Evolutionary conservation across 2,797 vertebrate species (phyloP), one percentile per base, ranked within the genome.

Genomic region (Chaetophractus vellerosus): DNA sequence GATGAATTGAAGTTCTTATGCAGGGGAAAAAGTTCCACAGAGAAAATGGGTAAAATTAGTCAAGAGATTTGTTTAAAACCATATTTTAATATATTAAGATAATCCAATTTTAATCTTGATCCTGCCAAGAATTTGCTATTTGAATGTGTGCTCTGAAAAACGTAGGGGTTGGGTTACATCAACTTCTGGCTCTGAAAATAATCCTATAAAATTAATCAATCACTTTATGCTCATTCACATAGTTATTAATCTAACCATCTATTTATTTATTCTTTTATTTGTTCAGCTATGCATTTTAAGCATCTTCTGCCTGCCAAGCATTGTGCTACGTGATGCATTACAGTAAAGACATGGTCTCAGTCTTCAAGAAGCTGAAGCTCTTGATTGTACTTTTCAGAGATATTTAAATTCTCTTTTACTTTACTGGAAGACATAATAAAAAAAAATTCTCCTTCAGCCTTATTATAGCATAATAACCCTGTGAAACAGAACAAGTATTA

Each of bases 131-230:
- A 93, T 75, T 84, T 79, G 41, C 48, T 92, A 11, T 91, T 84
- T 93, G 55, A 82, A 63, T 84, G 52, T 82, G 28, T 31, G 14
- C 48, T 86, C 81, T 91, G 41, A 94, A 88, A 95, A 92, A 83
- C 48, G 0, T 33, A 68, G 10, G 45, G 18, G 23, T 87, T 96
- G 10, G 5, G 76, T 94, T 89, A 95, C 85, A 76, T 94, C 72
- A 59, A 82, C 19, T 68, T 95, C 64, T 96, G 63, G 18, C 79
- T 86, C 48, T 61, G 50, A 72, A 88, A 82, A 75, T 48, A 85
- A 88, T 59, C 21, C 68, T 86, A 79, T 19, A 69, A 69, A 90
- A 93, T 75, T 36, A 75, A n/a, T n/a, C 23, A 79, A 93, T 85
- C 78, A 45, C 6, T 76, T 61, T 76, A 23, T 84, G 23, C 16